Evolutionary conservation across 2,797 vertebrate genomes (phyloP).

Genomic region (Leptatherina wallacei): DNA sequence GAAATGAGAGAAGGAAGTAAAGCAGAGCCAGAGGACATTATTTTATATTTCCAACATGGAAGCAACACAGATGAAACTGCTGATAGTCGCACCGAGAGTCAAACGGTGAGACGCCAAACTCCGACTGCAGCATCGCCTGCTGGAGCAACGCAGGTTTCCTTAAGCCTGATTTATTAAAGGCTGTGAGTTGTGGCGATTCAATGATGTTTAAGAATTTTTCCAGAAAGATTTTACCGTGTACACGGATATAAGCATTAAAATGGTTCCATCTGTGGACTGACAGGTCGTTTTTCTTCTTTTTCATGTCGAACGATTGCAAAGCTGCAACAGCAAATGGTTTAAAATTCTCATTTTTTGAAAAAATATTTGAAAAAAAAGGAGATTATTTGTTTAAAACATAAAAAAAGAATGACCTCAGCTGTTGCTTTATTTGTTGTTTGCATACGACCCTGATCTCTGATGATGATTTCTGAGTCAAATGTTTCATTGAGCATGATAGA

Average conservation of each 20-base stretch:
- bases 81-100: conserved; percentile 38
- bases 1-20: conserved; percentile 38
- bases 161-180: conserved; percentile 6
- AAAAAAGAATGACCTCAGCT: background rate
- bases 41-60: conserved; percentile 28
- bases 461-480: background rate
- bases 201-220: background rate
- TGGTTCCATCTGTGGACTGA: background rate
- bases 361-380: background rate
- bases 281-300: background rate
- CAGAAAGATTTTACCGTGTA: background rate
- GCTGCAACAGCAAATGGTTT: background rate
- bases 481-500: background rate
- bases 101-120: conserved; percentile 25
- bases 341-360: background rate
- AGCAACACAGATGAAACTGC: conserved; percentile 40
- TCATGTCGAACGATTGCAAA: background rate
- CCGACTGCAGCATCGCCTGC: conserved; percentile 5
- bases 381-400: too few relatives aligned
- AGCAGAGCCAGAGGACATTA: conserved; percentile 45
- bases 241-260: background rate
- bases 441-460: background rate
- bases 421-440: background rate
- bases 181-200: background rate
- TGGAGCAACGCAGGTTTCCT: conserved; percentile 16